Conservation (phyloP, 2,113 vertebrate genomes). For the Peromyscus leucopus region DNA sequence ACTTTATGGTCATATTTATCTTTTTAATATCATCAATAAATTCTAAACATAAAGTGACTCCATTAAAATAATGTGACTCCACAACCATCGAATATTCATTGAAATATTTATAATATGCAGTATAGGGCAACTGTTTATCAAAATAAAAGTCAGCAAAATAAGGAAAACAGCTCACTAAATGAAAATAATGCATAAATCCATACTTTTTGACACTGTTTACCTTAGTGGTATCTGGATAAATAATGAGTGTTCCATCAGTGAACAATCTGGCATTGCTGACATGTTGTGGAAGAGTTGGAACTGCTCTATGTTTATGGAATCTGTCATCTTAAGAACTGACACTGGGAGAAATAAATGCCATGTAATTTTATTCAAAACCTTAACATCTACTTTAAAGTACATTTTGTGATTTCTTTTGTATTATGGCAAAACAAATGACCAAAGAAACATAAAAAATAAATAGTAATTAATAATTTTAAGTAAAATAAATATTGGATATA, state of each 20-base stretch:
- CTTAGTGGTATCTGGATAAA: conserved; percentile 8
- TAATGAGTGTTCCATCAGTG: conserved; percentile 27
- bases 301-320: not conserved
- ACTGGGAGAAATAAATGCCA: not conserved
- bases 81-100: conserved; percentile 59
- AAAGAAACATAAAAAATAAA: not conserved
- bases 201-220: not conserved
- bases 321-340: not conserved
- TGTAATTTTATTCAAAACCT: not conserved
- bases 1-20: conserved; percentile 46
- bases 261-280: conserved; percentile 1
- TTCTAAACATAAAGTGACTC: conserved; percentile 48
- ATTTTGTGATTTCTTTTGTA: not conserved
- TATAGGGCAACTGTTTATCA: conserved; percentile 29
- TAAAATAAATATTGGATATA: not conserved
- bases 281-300: not conserved
- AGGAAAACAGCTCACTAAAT: not conserved
- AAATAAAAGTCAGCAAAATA: conserved; percentile 60
- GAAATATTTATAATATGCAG: not conserved
- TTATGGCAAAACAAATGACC: not conserved
- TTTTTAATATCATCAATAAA: conserved; percentile 61
- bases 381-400: not conserved
- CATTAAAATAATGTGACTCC: conserved; percentile 14
- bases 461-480: not conserved
- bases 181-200: conserved; percentile 35